Percentiles rank a stretch among this genome's conserved stretches.
Evolutionary conservation across 2,888 invertebrate species (phyloP).

Genomic region (Harmothoe impar): DNA sequence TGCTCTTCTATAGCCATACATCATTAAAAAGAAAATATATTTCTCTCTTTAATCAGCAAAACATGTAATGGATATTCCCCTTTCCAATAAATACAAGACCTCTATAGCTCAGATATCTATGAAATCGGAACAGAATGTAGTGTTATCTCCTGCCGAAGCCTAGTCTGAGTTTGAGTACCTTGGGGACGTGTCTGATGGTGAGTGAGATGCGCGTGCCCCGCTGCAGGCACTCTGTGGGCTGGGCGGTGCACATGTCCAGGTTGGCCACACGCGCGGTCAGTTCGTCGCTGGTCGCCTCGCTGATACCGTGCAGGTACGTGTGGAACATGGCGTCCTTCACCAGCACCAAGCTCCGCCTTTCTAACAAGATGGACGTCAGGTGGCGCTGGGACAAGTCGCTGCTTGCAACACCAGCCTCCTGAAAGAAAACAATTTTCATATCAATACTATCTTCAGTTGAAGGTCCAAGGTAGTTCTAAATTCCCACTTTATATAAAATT

Average conservation of each 20-base stretch:
- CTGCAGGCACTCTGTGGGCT: slow-evolving; percentile 86
- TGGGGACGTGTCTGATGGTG: slow-evolving; percentile 96
- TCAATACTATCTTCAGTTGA: no score
- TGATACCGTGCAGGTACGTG: slow-evolving; percentile 93
- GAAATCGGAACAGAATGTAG: no score
- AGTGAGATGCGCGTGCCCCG: slow-evolving; percentile 92
- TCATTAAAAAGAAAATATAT: no score
- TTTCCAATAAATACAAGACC: no score
- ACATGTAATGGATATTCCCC: no score
- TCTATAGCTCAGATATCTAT: no score
- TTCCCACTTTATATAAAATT: no score
- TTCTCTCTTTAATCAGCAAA: no score
- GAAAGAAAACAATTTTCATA: no score
- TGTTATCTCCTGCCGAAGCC: slow-evolving; percentile 76
- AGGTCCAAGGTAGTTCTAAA: neutral
- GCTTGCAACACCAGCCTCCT: neutral
- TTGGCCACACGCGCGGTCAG: slow-evolving; percentile 84
- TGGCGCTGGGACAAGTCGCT: slow-evolving; percentile 79
- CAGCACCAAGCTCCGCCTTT: slow-evolving; percentile 94
- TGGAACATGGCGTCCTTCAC: slow-evolving; percentile 92
- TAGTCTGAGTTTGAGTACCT: slow-evolving; percentile 83
- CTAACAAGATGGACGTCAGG: slow-evolving; percentile 90
- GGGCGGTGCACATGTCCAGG: slow-evolving; percentile 86
- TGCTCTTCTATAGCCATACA: no score
- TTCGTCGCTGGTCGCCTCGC: slow-evolving; percentile 88